Evolutionary conservation across 2,113 vertebrate genomes (phyloP), one percentile per base, ranked within the genome.

Genomic region (Stictonetta naevosa): DNA sequence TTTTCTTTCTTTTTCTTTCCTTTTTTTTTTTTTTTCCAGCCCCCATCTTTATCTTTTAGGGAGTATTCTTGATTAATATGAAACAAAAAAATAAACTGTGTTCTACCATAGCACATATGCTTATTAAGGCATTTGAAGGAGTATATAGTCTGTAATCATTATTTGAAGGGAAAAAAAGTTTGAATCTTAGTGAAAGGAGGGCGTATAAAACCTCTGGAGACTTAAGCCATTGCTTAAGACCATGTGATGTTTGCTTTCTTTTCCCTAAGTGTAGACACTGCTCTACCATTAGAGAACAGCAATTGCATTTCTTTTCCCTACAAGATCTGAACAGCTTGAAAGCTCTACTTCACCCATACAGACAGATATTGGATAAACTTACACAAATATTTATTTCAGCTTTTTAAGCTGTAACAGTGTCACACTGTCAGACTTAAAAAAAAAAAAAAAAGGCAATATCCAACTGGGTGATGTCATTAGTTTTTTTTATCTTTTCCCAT

Each of bases 171-270:
- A 87, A 31, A 66, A 89, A 23, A 11, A 64, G 56, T 44, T 86
- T 46, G 21, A 31, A 79, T 36, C 10, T 5, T 69, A 23, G 46
- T 86, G 58, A 64, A 78, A 81, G 13, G 22, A 21, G 5, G 8
- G 3, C 1, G 0, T 72, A 18, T 56, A 48, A 83, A 77, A 38
- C 22, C 38, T 52, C 28, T 48, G 5, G 59, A 78, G 23, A 33
- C 25, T 44, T 64, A 38, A 42, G 48, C 17, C 10, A 9, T 18
- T 73, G 25, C 53, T 56, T 31, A 58, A 79, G 25, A 59, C 28
- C 6, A 0, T 21, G 25, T 42, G 40, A 50, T 0, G 0, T 6
- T 52, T 46, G 44, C 46, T 80, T 68, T 72, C 34, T 63, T 14
- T 60, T 92, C 34, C 29, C 0, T 0, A 64, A 80, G 50, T 56